These are phyloP conservation scores for Bombus soroeensis DNA, from an alignment of 1,140 invertebrate genomes.

Conservation along the genomic window DNA sequence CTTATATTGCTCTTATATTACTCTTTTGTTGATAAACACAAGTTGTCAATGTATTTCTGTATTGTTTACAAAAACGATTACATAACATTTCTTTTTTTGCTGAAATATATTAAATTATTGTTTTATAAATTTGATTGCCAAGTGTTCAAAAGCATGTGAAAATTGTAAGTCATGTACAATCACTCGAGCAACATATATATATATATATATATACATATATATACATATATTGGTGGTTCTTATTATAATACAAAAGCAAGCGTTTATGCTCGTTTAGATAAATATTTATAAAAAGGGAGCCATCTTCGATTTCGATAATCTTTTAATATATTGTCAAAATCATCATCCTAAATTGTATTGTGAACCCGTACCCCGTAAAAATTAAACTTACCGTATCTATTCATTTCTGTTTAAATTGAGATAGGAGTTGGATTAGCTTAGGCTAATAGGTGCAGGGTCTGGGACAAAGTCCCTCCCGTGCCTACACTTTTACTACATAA, in stretches of 20 bases:
- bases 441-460: too few species aligned
- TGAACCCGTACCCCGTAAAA: too few species aligned
- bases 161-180: not conserved
- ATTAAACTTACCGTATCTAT: too few species aligned
- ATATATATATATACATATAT: conserved; percentile 43
- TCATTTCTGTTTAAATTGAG: too few species aligned
- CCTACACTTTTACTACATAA: too few species aligned
- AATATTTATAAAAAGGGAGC: too few species aligned
- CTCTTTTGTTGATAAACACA: not conserved
- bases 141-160: not conserved
- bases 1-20: conserved; percentile 24
- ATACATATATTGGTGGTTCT: conserved; percentile 38
- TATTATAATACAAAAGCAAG: conserved; percentile 29
- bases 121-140: not conserved
- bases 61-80: not conserved
- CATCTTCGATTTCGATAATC: too few species aligned
- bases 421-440: too few species aligned
- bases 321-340: too few species aligned
- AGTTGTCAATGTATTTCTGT: conserved; percentile 12
- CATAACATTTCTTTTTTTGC: not conserved
- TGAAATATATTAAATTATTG: not conserved
- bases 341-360: too few species aligned
- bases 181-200: conserved; percentile 36
- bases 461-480: too few species aligned
- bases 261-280: conserved; percentile 28